A percentile compares a stretch with the other conserved stretches of the same genome.
phyloP scores from a whole-genome alignment of 2,888 invertebrate species.

The Galeopsomyia nigrocyanea region DNA sequence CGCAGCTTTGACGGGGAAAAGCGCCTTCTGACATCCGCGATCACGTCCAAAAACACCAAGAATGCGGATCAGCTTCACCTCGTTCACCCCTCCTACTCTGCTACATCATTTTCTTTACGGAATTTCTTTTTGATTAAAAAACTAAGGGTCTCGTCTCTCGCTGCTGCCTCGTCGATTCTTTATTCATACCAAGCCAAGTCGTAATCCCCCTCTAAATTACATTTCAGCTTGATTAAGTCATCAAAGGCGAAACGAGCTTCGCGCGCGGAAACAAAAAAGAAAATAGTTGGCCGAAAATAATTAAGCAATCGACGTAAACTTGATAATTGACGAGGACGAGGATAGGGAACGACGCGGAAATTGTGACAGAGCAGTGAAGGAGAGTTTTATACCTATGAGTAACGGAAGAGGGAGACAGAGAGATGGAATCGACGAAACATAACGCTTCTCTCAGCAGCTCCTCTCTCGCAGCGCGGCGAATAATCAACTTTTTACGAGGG shows the following conservation, averaged over 20 bases:
- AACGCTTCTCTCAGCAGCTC: constrained; percentile 2
- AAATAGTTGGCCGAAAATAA: constrained; percentile 2
- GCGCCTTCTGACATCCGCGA: no score
- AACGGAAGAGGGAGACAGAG: not conserved
- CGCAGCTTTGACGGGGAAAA: no score
- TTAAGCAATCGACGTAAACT: constrained; percentile 25
- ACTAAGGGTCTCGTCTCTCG: no score
- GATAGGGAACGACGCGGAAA: not conserved
- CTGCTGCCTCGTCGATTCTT: no score
- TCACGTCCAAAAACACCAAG: no score
- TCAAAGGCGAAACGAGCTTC: not conserved
- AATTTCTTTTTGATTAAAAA: no score
- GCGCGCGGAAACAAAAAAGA: not conserved
- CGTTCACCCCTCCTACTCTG: not conserved
- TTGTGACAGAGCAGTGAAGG: constrained; percentile 1
- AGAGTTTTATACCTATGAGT: constrained; percentile 12
- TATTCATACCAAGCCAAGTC: no score
- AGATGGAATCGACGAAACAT: constrained; percentile 15
- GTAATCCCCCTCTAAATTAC: no score
- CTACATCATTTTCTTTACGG: not conserved
- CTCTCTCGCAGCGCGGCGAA: no score
- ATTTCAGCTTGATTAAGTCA: no score
- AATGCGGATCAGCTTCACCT: no score
- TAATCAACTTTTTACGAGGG: constrained; percentile 46
- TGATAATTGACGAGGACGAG: constrained; percentile 1